Evolutionary conservation across 2,888 invertebrate genomes (phyloP).

Genomic region (Hypomecis punctinalis): DNA sequence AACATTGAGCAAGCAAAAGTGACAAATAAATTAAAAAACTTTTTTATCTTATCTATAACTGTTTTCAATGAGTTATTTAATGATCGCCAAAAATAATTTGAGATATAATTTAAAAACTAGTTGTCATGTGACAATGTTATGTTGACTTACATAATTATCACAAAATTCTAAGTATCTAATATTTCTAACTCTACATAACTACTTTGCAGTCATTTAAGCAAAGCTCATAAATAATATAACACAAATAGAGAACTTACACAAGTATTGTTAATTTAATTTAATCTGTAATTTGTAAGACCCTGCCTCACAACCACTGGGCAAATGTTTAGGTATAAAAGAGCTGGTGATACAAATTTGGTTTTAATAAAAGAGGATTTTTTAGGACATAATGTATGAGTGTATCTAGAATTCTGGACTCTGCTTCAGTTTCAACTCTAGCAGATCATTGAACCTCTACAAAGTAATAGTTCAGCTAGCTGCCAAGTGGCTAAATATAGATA

Average conservation of each 20-base stretch:
- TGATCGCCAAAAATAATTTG: neutral
- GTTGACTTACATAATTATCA: slow-evolving; percentile 54
- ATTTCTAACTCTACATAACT: slow-evolving; percentile 27
- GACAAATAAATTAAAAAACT: slow-evolving; percentile 30
- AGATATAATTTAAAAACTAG: slow-evolving; percentile 24
- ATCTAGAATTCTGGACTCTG: too few relatives aligned
- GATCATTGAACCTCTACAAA: neutral
- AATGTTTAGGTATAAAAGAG: slow-evolving; percentile 4
- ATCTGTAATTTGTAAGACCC: slow-evolving; percentile 21
- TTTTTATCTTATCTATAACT: too few relatives aligned
- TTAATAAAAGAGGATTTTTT: too few relatives aligned
- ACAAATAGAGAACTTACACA: slow-evolving; percentile 17
- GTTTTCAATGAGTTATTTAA: too few relatives aligned
- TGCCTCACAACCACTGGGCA: slow-evolving; percentile 35
- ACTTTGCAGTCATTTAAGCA: slow-evolving; percentile 36
- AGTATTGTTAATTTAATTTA: slow-evolving; percentile 11
- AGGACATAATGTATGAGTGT: too few relatives aligned
- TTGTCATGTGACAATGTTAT: slow-evolving; percentile 40
- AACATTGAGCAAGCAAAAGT: slow-evolving; percentile 43
- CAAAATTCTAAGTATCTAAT: slow-evolving; percentile 51
- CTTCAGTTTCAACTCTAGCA: neutral
- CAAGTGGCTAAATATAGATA: slow-evolving; percentile 1
- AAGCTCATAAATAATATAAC: slow-evolving; percentile 34
- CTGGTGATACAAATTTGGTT: neutral
- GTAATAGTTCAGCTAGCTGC: neutral